These are phyloP conservation scores for Hypanus sabinus DNA, from an alignment of 2,113 vertebrate species.

Conservation along the genomic window DNA sequence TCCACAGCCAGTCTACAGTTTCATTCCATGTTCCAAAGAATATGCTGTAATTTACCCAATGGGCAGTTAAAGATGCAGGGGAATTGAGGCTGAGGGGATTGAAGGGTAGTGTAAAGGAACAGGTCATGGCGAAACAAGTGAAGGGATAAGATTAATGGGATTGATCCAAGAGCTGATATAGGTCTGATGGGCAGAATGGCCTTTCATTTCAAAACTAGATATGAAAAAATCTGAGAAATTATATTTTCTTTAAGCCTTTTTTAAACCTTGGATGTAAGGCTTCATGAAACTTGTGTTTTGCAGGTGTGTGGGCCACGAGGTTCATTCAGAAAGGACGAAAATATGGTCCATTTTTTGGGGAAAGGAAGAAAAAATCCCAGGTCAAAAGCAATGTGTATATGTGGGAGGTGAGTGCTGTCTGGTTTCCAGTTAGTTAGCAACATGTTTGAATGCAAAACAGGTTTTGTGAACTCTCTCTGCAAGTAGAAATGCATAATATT, in stretches of 20 bases:
- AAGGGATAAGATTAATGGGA: too few species aligned
- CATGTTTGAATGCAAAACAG: background rate
- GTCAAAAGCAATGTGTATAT: conserved; percentile 92
- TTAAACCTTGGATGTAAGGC: background rate
- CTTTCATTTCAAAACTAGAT: too few species aligned
- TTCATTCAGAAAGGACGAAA: conserved; percentile 82
- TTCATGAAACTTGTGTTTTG: conserved; percentile 39
- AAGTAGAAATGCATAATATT: background rate
- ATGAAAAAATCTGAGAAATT: background rate
- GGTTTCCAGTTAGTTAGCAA: background rate
- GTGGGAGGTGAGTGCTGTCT: conserved; percentile 79
- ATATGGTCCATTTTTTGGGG: conserved; percentile 84
- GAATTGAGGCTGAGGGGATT: too few species aligned
- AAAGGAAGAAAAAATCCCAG: conserved; percentile 89
- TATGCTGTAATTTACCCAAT: too few species aligned
- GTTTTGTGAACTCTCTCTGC: background rate
- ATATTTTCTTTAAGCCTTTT: background rate
- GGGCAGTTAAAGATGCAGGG: too few species aligned
- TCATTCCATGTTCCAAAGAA: too few species aligned
- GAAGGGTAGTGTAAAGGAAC: too few species aligned
- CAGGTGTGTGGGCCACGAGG: conserved; percentile 85
- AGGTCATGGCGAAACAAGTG: too few species aligned
- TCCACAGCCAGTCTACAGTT: too few species aligned
- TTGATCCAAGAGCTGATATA: too few species aligned
- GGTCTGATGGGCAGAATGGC: too few species aligned